A percentile compares a stretch with the other conserved stretches of the same genome.
Conservation (phyloP, 2,113 vertebrate genomes). For the Nyctibius bracteatus region DNA sequence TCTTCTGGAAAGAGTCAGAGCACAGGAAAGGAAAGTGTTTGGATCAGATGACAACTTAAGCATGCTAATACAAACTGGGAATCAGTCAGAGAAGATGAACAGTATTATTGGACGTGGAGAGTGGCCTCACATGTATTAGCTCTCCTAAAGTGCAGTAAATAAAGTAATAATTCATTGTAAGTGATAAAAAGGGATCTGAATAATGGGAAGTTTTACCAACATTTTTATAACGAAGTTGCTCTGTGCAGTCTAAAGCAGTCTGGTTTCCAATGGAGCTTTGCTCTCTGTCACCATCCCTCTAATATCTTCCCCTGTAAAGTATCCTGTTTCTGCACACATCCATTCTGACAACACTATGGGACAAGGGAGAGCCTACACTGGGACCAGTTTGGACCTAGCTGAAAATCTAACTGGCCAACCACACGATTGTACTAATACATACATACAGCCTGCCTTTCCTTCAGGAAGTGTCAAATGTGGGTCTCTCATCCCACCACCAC, state of each 20-base stretch:
- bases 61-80: not conserved
- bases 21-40: not conserved
- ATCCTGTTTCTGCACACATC: not conserved
- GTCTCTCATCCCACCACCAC: not conserved
- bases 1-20: constrained; percentile 22
- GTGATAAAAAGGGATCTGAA: not conserved
- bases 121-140: not conserved
- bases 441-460: not conserved
- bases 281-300: not conserved
- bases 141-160: not conserved
- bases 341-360: not conserved
- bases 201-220: not conserved
- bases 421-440: not conserved
- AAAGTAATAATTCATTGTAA: not conserved
- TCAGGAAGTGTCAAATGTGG: not conserved
- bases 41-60: not conserved
- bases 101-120: not conserved
- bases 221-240: not conserved
- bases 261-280: not conserved
- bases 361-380: not conserved
- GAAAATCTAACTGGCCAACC: not conserved
- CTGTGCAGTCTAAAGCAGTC: not conserved
- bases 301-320: not conserved
- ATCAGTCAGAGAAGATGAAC: not conserved
- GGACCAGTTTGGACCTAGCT: not conserved